These are phyloP conservation scores for Myoxocephalus aenaeus DNA, from an alignment of 2,797 vertebrate species.

Conservation along the genomic window DNA sequence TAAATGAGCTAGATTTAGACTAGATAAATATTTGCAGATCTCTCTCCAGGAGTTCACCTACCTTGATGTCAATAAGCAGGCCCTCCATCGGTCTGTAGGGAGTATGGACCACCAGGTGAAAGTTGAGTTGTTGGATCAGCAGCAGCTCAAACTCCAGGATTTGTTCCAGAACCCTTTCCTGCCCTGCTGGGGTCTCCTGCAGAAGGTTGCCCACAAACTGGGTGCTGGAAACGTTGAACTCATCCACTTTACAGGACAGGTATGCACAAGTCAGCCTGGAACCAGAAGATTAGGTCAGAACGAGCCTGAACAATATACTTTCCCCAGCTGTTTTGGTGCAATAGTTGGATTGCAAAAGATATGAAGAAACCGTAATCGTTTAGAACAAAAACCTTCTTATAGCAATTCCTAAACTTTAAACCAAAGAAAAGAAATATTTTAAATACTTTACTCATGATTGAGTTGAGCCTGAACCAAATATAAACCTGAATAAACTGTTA, in stretches of 20 bases:
- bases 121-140: slow-evolving; percentile 97
- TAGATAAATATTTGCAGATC: not conserved
- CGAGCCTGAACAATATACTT: not conserved
- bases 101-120: slow-evolving; percentile 96
- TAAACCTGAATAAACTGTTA: too few relatives aligned
- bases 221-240: slow-evolving; percentile 97
- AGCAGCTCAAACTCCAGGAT: slow-evolving; percentile 96
- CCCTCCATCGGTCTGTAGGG: slow-evolving; percentile 97
- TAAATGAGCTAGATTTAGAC: not conserved
- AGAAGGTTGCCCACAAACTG: slow-evolving; percentile 95
- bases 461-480: too few relatives aligned
- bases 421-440: too few relatives aligned
- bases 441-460: too few relatives aligned
- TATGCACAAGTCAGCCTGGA: slow-evolving; percentile 87
- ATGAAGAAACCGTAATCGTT: not conserved
- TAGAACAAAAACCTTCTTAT: not conserved
- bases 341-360: not conserved
- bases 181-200: slow-evolving; percentile 88
- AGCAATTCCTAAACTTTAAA: not conserved
- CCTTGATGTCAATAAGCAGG: slow-evolving; percentile 96
- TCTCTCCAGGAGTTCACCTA: slow-evolving; percentile 46
- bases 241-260: slow-evolving; percentile 97
- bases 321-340: not conserved
- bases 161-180: slow-evolving; percentile 92
- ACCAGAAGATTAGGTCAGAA: slow-evolving; percentile 2